A percentile compares a stretch with the other conserved stretches of the same genome.
These are phyloP conservation scores for Blennius ocellaris DNA, from an alignment of 2,113 vertebrate genomes.

Conservation along the genomic window DNA sequence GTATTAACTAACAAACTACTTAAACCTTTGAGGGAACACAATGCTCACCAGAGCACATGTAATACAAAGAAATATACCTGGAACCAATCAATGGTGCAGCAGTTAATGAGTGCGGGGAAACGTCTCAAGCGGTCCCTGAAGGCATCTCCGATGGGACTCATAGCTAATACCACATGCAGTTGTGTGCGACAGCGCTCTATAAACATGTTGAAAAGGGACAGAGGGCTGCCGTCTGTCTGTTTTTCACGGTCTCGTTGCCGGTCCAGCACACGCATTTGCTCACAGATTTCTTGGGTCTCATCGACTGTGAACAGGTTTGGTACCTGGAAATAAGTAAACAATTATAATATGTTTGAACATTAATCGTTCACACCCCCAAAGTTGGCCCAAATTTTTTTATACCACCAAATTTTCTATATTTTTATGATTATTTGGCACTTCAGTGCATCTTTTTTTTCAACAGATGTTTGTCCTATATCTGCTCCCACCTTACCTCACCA, in stretches of 20 bases:
- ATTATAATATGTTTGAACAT: no score
- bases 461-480: no score
- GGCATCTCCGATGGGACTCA: conserved; percentile 93
- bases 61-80: conserved; percentile 81
- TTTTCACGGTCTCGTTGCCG: conserved; percentile 87
- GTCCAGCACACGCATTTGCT: conserved; percentile 89
- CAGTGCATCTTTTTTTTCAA: no score
- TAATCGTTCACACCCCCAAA: no score
- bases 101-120: conserved; percentile 94
- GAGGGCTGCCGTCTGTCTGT: conserved; percentile 89
- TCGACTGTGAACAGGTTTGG: conserved; percentile 91
- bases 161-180: conserved; percentile 90
- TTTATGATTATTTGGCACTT: not conserved
- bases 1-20: not conserved
- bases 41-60: not conserved
- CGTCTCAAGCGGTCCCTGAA: conserved; percentile 88
- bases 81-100: conserved; percentile 96
- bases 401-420: not conserved
- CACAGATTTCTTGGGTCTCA: conserved; percentile 92
- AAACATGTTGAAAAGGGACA: conserved; percentile 93
- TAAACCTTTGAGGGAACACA: not conserved
- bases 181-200: conserved; percentile 91
- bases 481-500: conserved; percentile 82
- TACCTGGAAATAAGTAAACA: conserved; percentile 62
- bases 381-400: no score